Percentiles rank a stretch among this genome's conserved stretches.
Evolutionary conservation across 2,113 vertebrate genomes (phyloP).

Genomic region (Maccullochella peelii): DNA sequence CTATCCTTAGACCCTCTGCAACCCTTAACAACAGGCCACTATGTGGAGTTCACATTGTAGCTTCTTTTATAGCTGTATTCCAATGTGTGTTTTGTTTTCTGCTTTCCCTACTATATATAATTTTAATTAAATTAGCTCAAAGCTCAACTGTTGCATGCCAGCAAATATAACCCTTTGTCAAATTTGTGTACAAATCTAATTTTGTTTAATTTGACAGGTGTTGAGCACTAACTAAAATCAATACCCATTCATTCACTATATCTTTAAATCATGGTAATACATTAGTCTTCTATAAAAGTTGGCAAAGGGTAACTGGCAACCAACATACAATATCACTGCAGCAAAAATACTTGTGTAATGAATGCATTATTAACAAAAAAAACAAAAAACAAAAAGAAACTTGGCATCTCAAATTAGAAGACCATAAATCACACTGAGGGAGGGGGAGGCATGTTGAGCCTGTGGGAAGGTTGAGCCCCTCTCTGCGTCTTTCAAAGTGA

Average conservation of each 20-base stretch:
- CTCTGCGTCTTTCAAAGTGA: constrained; percentile 57
- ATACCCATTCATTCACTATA: not conserved
- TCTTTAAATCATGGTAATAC: not conserved
- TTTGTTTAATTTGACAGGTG: not conserved
- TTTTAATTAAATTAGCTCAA: not conserved
- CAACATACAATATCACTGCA: not conserved
- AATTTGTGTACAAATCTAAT: not conserved
- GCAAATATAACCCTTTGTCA: not conserved
- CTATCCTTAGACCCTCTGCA: not conserved
- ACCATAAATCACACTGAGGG: constrained; percentile 69
- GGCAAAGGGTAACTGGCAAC: constrained; percentile 17
- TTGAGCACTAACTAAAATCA: not conserved
- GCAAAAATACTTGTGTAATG: constrained; percentile 31
- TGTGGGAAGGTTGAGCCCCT: constrained; percentile 73
- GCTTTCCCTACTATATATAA: not conserved
- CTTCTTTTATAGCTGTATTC: not conserved
- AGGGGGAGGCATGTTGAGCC: constrained; percentile 57
- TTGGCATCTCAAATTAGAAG: constrained; percentile 71
- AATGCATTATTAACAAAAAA: constrained; percentile 9
- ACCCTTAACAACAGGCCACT: not conserved
- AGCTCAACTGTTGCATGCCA: not conserved
- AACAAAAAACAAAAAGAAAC: constrained; percentile 7
- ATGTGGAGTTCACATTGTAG: not conserved
- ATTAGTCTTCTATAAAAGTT: not conserved
- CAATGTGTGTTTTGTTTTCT: not conserved